Conservation (phyloP, 2,113 vertebrate species). For the Leptodactylus fuscus region DNA sequence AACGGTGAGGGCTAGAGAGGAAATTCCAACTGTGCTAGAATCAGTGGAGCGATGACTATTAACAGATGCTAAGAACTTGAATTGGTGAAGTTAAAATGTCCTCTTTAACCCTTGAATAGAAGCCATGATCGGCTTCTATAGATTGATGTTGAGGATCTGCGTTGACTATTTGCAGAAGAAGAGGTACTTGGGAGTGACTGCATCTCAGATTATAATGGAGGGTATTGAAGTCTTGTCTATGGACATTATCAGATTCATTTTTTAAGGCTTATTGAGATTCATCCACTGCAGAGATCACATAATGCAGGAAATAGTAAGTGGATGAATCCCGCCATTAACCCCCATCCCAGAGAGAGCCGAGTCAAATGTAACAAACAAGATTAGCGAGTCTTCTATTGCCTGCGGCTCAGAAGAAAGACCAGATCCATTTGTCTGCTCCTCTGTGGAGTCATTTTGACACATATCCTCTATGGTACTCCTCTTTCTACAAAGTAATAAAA, state of each 20-base stretch:
- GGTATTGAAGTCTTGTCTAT: neutral
- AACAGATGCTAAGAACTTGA: no score
- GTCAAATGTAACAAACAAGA: conserved; percentile 46
- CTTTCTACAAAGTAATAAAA: conserved; percentile 21
- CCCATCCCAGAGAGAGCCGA: conserved; percentile 18
- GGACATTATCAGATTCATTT: neutral
- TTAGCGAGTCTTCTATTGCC: conserved; percentile 33
- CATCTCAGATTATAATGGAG: neutral
- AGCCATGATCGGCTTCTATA: no score
- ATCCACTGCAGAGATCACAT: conserved; percentile 31
- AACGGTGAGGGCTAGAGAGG: no score
- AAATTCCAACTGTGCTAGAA: no score
- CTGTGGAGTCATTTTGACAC: conserved; percentile 36
- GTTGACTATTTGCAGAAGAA: neutral
- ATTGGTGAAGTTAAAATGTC: no score
- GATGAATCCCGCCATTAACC: conserved; percentile 32
- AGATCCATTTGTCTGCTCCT: neutral
- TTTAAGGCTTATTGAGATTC: conserved; percentile 14
- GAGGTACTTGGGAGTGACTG: no score
- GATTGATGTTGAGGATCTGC: no score
- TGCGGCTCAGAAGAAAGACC: neutral
- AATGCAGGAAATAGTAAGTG: conserved; percentile 7
- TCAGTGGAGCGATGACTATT: no score
- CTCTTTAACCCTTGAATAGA: no score
- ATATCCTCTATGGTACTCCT: neutral